Conservation (phyloP, 1,140 invertebrate genomes). For the Tribolium castaneum region DNA sequence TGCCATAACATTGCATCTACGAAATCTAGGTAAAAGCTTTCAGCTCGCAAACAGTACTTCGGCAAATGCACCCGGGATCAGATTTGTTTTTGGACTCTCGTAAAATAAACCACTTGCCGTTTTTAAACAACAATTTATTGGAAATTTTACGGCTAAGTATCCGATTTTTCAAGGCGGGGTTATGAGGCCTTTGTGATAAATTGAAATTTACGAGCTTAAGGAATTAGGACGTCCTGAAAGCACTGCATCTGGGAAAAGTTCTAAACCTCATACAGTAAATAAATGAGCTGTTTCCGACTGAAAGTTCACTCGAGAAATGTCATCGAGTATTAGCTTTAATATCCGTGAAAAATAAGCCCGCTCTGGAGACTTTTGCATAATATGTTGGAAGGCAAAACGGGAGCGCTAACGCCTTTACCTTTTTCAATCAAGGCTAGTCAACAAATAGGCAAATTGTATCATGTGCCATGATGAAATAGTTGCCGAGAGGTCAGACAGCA, state of each 20-base stretch:
- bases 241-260: conserved; percentile 2
- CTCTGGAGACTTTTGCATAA: not conserved
- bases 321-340: conserved; percentile 17
- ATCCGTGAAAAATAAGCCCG: conserved; percentile 23
- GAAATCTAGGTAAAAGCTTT: conserved; percentile 29
- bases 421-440: conserved; percentile 14
- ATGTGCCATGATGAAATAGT: conserved; percentile 23
- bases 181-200: conserved; percentile 20
- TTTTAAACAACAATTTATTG: conserved; percentile 27
- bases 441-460: conserved; percentile 28
- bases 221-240: conserved; percentile 4
- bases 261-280: conserved; percentile 10
- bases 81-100: conserved; percentile 10
- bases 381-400: conserved; percentile 12
- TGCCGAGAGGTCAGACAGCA: conserved; percentile 30
- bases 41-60: not conserved
- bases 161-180: not conserved
- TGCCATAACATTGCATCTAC: conserved; percentile 12
- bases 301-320: conserved; percentile 24
- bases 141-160: not conserved
- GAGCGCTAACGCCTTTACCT: conserved; percentile 15
- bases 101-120: conserved; percentile 1
- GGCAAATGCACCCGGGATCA: not conserved
- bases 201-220: conserved; percentile 1
- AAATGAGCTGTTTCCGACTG: not conserved